A percentile compares a stretch with the other conserved stretches of the same genome.
phyloP scores from a whole-genome alignment of 1,140 invertebrate genomes.

The Cotesia vestalis region DNA sequence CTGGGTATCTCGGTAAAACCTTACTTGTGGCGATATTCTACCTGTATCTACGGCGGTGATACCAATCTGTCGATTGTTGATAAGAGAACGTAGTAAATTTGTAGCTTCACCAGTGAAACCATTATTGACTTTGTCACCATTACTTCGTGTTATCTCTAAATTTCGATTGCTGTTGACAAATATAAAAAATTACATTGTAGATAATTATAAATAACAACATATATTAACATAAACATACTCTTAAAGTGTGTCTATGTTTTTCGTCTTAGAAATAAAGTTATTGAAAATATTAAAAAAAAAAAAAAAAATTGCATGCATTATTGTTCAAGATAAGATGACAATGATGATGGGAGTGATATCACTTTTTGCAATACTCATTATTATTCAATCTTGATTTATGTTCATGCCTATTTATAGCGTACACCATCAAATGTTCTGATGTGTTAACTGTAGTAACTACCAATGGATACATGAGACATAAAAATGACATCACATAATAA shows the following conservation, averaged over 20 bases:
- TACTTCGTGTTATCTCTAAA: conserved; percentile 62
- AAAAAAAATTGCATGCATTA: conserved; percentile 21
- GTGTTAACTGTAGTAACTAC: neutral
- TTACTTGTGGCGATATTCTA: conserved; percentile 54
- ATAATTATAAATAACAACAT: conserved; percentile 24
- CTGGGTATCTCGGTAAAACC: conserved; percentile 60
- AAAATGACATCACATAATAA: conserved; percentile 6
- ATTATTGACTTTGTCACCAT: conserved; percentile 62
- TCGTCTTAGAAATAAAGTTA: neutral
- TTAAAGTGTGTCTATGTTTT: neutral
- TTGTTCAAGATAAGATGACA: conserved; percentile 28
- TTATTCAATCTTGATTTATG: conserved; percentile 45
- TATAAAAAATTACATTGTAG: conserved; percentile 23
- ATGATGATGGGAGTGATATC: conserved; percentile 39
- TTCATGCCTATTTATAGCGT: conserved; percentile 41
- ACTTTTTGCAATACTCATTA: conserved; percentile 39
- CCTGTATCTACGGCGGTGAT: conserved; percentile 69
- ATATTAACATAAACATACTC: neutral
- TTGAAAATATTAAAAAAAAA: conserved; percentile 23
- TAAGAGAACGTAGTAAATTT: conserved; percentile 75
- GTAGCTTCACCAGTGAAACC: conserved; percentile 72
- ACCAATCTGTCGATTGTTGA: conserved; percentile 77
- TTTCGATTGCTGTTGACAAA: conserved; percentile 56
- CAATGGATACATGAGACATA: neutral
- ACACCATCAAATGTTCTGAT: conserved; percentile 7